Conservation (phyloP, 2,113 vertebrate species). For the Spea multiplicata region DNA sequence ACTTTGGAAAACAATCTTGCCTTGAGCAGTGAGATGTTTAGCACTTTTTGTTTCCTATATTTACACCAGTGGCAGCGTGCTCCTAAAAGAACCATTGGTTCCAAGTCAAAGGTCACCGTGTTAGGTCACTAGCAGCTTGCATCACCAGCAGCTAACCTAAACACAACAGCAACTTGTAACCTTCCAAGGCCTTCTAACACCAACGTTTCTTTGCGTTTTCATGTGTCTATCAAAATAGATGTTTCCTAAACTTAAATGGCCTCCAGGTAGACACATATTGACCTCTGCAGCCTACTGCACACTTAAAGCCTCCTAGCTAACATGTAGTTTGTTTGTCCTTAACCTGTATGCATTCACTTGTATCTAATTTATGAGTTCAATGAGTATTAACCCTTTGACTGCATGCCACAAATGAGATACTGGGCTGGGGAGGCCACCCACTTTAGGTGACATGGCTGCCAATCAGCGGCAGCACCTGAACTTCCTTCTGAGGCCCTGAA, state of each 20-base stretch:
- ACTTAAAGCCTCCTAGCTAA: no score
- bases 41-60: constrained; percentile 71
- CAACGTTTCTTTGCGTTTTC: background rate
- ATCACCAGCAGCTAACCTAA: constrained; percentile 70
- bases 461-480: no score
- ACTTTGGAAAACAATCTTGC: constrained; percentile 32
- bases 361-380: no score
- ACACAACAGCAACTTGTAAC: constrained; percentile 54
- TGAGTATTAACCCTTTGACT: no score
- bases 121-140: constrained; percentile 64
- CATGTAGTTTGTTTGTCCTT: no score
- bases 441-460: no score
- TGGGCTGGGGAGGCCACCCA: no score
- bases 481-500: no score
- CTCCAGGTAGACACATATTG: background rate
- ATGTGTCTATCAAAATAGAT: constrained; percentile 1
- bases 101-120: constrained; percentile 67
- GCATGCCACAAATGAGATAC: no score
- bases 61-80: constrained; percentile 68
- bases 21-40: constrained; percentile 51
- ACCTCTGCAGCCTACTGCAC: background rate
- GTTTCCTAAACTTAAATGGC: background rate
- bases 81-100: constrained; percentile 65
- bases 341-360: no score
- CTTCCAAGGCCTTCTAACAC: background rate